These are phyloP conservation scores for Sebastes schlegelii DNA, from an alignment of 2,113 vertebrate genomes.

Conservation along the genomic window DNA sequence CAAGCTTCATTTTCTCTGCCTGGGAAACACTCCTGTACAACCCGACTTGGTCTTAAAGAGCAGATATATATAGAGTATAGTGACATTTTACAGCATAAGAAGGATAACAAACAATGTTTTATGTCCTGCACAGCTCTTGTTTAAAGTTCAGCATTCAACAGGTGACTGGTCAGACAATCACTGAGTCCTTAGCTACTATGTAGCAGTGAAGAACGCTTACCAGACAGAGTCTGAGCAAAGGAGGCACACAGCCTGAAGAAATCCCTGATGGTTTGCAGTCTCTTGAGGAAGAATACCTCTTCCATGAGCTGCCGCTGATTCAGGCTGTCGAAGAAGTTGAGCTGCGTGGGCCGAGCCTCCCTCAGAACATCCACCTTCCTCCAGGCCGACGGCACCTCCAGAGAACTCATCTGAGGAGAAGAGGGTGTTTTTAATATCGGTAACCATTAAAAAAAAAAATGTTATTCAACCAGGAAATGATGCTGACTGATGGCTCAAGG, in stretches of 20 bases:
- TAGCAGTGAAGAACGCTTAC: constrained; percentile 75
- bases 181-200: not conserved
- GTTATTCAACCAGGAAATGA: not conserved
- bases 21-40: not conserved
- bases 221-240: constrained; percentile 94
- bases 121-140: not conserved
- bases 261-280: constrained; percentile 95
- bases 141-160: not conserved
- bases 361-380: constrained; percentile 94
- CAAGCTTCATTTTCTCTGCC: not conserved
- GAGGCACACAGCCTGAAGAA: constrained; percentile 96
- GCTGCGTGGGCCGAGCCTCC: constrained; percentile 92
- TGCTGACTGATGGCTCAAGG: not conserved
- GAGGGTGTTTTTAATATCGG: not conserved
- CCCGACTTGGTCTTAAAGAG: not conserved
- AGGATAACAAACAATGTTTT: not conserved
- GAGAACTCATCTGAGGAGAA: constrained; percentile 88
- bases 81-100: not conserved
- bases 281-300: constrained; percentile 97
- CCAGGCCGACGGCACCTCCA: constrained; percentile 95
- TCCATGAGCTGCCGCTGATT: constrained; percentile 92
- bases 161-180: not conserved
- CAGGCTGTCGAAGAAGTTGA: constrained; percentile 91
- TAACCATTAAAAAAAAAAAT: not conserved
- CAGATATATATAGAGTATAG: not conserved